A percentile compares a stretch with the other conserved stretches of the same genome.
Evolutionary conservation across 2,888 invertebrate species (phyloP).

Genomic region (Crocallis elinguaria): DNA sequence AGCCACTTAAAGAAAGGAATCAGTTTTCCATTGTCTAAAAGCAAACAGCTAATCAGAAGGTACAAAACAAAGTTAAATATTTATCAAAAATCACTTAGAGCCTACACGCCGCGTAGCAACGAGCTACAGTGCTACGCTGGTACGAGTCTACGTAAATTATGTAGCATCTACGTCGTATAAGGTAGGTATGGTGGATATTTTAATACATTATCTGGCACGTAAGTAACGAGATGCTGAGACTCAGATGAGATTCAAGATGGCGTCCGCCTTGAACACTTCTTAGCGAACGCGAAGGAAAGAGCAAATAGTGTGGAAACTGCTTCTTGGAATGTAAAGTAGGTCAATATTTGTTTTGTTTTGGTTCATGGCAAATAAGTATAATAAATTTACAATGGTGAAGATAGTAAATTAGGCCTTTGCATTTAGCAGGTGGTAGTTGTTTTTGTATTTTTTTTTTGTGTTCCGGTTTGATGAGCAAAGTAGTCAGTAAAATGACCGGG

Average conservation of each 20-base stretch:
- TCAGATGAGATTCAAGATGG: conserved; percentile 82
- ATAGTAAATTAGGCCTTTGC: too few relatives aligned
- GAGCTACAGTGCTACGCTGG: conserved; percentile 18
- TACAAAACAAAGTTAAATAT: conserved; percentile 23
- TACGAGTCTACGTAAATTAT: conserved; percentile 29
- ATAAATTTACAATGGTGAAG: too few relatives aligned
- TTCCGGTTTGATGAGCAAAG: too few relatives aligned
- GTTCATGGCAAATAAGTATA: too few relatives aligned
- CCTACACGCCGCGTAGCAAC: conserved; percentile 14
- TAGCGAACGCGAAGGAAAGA: conserved; percentile 59
- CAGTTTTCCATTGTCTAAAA: neutral
- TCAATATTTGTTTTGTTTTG: neutral
- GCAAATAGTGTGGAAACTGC: conserved; percentile 46
- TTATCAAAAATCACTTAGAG: conserved; percentile 28
- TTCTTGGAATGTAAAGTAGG: conserved; percentile 14
- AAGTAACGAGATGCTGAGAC: conserved; percentile 58
- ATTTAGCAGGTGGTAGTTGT: too few relatives aligned
- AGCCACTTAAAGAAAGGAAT: too few relatives aligned
- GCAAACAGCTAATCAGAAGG: conserved; percentile 1
- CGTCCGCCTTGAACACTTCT: conserved; percentile 72
- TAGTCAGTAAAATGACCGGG: too few relatives aligned
- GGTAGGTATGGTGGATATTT: conserved; percentile 55
- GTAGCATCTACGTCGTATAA: conserved; percentile 16
- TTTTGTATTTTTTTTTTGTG: too few relatives aligned
- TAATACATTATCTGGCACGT: conserved; percentile 74